Conservation (phyloP, 2,113 vertebrate genomes). For the Alethe castanea region DNA sequence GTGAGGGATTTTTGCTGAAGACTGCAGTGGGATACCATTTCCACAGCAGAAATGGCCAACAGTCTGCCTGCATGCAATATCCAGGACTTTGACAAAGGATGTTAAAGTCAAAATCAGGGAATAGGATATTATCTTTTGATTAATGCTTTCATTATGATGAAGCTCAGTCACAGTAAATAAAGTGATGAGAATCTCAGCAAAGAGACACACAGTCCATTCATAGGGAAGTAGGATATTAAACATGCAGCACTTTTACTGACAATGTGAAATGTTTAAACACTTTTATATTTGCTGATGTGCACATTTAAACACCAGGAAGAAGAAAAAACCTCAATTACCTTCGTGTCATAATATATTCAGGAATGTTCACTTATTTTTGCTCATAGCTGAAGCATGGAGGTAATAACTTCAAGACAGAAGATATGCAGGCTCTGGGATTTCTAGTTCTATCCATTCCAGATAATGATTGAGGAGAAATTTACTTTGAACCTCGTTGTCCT, state of each 20-base stretch:
- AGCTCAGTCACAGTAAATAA: background rate
- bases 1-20: background rate
- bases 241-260: background rate
- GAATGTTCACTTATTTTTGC: background rate
- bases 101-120: background rate
- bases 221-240: background rate
- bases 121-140: background rate
- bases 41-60: background rate
- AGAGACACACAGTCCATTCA: background rate
- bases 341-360: background rate
- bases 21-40: background rate
- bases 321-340: background rate
- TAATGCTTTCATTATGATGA: background rate
- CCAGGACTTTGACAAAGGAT: background rate
- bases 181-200: background rate
- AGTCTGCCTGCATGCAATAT: background rate
- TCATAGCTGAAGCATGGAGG: background rate
- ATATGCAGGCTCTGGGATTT: background rate
- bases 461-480: background rate
- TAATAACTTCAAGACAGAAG: background rate
- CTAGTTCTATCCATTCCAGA: background rate
- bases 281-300: background rate
- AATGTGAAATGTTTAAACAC: background rate
- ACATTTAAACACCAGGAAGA: background rate
- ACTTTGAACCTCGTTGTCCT: background rate